Evolutionary conservation across 2,888 invertebrate genomes (phyloP).

Genomic region (Polyommatus icarus): DNA sequence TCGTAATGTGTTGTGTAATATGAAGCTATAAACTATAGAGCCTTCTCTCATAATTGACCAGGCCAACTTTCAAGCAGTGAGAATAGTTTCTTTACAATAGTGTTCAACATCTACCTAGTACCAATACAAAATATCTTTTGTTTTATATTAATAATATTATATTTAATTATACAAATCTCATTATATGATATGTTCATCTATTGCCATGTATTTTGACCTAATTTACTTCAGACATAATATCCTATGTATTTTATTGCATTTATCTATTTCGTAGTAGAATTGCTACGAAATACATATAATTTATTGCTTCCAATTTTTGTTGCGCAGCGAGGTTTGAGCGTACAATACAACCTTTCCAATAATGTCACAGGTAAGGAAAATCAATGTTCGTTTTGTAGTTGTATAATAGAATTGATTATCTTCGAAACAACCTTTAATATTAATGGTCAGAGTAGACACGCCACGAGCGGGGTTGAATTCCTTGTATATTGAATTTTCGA

Average conservation of each 20-base stretch:
- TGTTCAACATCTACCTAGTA: too few species aligned
- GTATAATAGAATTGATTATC: conserved; percentile 26
- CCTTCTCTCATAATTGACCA: not conserved
- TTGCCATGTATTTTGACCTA: not conserved
- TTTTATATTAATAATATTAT: too few species aligned
- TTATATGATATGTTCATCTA: too few species aligned
- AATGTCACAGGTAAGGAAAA: conserved; percentile 20
- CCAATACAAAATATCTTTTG: too few species aligned
- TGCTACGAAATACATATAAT: too few species aligned
- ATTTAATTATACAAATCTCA: too few species aligned
- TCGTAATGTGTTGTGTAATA: not conserved
- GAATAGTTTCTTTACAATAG: not conserved
- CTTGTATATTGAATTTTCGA: not conserved
- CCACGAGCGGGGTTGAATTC: not conserved
- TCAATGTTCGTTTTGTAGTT: conserved; percentile 23
- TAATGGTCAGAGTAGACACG: not conserved
- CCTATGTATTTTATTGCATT: not conserved
- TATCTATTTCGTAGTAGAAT: not conserved
- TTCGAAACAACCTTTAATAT: conserved; percentile 16
- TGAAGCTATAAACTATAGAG: not conserved
- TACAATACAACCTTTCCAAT: not conserved
- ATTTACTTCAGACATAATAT: not conserved
- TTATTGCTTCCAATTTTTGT: conserved; percentile 11
- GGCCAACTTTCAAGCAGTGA: not conserved
- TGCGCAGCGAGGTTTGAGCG: not conserved